These are phyloP conservation scores for Scortum barcoo DNA, from an alignment of 2,113 vertebrate genomes.

Conservation along the genomic window DNA sequence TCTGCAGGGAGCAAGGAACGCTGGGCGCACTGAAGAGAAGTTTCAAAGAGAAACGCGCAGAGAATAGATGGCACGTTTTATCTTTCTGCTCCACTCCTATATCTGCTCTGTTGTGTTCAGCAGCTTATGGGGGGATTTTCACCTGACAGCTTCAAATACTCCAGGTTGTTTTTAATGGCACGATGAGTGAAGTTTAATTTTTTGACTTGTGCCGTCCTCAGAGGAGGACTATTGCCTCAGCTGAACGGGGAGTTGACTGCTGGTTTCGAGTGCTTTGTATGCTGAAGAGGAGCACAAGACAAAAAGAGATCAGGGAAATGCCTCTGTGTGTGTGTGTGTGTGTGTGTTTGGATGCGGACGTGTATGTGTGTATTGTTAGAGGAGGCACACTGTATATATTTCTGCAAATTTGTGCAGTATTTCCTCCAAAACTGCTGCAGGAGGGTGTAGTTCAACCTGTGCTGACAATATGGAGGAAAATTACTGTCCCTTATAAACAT, in stretches of 20 bases:
- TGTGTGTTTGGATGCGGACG: background rate
- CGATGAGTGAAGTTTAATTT: conserved; percentile 69
- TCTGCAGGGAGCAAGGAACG: conserved; percentile 78
- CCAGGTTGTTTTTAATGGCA: conserved; percentile 66
- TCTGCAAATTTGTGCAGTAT: conserved; percentile 2
- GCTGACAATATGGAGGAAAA: background rate
- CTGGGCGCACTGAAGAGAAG: conserved; percentile 57
- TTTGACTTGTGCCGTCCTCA: conserved; percentile 56
- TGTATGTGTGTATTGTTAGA: conserved; percentile 14
- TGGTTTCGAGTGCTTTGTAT: conserved; percentile 64
- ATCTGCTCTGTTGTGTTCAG: conserved; percentile 71
- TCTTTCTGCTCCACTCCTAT: conserved; percentile 70
- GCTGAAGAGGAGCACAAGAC: conserved; percentile 21
- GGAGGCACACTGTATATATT: conserved; percentile 17
- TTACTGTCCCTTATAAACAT: background rate
- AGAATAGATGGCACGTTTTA: conserved; percentile 77
- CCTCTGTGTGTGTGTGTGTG: conserved; percentile 11
- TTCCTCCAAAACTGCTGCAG: conserved; percentile 10
- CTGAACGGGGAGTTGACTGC: conserved; percentile 55
- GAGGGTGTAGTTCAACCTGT: conserved; percentile 23
- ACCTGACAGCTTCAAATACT: conserved; percentile 72
- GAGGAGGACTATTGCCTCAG: conserved; percentile 58
- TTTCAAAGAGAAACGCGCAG: conserved; percentile 77
- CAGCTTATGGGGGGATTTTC: conserved; percentile 58
- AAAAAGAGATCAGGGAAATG: conserved; percentile 33